A percentile compares a stretch with the other conserved stretches of the same genome.
Evolutionary conservation across 2,113 vertebrate genomes (phyloP).

Genomic region (Agapornis roseicollis): DNA sequence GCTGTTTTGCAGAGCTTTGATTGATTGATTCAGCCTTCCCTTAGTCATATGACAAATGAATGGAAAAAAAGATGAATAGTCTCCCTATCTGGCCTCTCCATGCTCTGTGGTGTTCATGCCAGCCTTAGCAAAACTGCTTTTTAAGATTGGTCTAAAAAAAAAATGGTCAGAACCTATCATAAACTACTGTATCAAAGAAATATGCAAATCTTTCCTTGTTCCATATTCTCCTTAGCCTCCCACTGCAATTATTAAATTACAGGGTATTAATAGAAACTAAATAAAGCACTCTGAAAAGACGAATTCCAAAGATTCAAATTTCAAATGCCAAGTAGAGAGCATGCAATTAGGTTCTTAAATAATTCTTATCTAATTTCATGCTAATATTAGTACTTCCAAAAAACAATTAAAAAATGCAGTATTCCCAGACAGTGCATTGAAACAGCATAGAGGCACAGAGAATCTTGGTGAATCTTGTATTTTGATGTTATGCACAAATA

Average conservation of each 20-base stretch:
- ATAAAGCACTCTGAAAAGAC: slow-evolving; percentile 69
- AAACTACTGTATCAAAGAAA: slow-evolving; percentile 51
- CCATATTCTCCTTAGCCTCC: slow-evolving; percentile 46
- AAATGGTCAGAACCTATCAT: slow-evolving; percentile 40
- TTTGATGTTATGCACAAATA: slow-evolving; percentile 10
- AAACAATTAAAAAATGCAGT: slow-evolving; percentile 70
- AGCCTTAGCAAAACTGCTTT: slow-evolving; percentile 6
- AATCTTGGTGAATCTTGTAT: neutral
- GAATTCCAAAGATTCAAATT: slow-evolving; percentile 67
- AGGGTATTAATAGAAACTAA: slow-evolving; percentile 75
- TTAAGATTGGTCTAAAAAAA: slow-evolving; percentile 11
- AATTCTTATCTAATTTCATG: slow-evolving; percentile 78
- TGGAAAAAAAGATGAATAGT: neutral
- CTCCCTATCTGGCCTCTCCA: neutral
- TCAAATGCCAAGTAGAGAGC: slow-evolving; percentile 70
- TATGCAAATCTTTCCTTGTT: slow-evolving; percentile 64
- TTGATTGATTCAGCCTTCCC: slow-evolving; percentile 15
- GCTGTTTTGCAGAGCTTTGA: neutral
- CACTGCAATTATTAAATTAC: slow-evolving; percentile 77
- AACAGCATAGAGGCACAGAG: slow-evolving; percentile 16
- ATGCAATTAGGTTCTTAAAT: slow-evolving; percentile 77
- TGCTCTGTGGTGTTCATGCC: neutral
- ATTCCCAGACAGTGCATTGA: slow-evolving; percentile 58
- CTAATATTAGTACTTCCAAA: slow-evolving; percentile 75
- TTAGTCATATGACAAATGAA: slow-evolving; percentile 18